These are phyloP conservation scores for Brachyistius frenatus DNA, from an alignment of 2,113 vertebrate species.

Conservation along the genomic window DNA sequence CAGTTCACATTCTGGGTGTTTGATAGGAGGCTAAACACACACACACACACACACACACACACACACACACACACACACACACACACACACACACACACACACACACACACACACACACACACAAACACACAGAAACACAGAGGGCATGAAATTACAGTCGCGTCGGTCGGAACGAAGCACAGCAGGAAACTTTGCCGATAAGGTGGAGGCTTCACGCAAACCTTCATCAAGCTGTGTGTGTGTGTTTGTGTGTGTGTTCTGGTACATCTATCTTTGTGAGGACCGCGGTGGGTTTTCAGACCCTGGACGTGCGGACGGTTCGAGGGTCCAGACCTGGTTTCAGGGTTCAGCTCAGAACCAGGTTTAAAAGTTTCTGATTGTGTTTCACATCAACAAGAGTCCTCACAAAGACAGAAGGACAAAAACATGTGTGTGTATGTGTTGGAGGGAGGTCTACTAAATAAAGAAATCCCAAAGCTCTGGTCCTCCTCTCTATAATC, in stretches of 20 bases:
- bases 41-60: slow-evolving; percentile 26
- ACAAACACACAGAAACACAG: slow-evolving; percentile 59
- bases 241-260: slow-evolving; percentile 1
- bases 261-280: no score
- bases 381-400: no score
- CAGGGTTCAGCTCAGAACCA: no score
- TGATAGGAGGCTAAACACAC: slow-evolving; percentile 28
- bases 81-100: slow-evolving; percentile 40
- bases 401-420: no score
- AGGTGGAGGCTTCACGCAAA: slow-evolving; percentile 33
- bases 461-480: slow-evolving; percentile 41
- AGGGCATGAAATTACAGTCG: slow-evolving; percentile 80
- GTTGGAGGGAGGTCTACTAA: slow-evolving; percentile 16
- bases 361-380: no score
- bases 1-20: neutral
- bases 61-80: slow-evolving; percentile 22
- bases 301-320: no score
- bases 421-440: neutral
- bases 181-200: slow-evolving; percentile 54
- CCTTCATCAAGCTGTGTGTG: neutral
- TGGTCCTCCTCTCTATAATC: slow-evolving; percentile 61
- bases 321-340: no score
- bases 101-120: slow-evolving; percentile 35
- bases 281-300: no score
- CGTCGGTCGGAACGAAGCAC: slow-evolving; percentile 68